These are phyloP conservation scores for Colletes latitarsis DNA, from an alignment of 1,140 invertebrate genomes.

Conservation along the genomic window DNA sequence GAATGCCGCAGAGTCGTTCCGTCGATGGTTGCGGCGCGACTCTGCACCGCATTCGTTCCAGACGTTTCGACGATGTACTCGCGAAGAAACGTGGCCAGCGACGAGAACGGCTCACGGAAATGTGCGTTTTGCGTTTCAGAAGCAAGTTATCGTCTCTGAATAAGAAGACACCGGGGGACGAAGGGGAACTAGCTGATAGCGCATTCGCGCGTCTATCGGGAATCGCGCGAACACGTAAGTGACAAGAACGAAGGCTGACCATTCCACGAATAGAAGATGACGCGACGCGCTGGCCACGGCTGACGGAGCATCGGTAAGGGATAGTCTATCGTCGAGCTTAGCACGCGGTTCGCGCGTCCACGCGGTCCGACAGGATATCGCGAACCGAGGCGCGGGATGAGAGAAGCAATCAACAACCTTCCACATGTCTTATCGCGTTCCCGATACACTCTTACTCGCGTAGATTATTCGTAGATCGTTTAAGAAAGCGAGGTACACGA, in stretches of 20 bases:
- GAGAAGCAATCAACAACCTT: neutral
- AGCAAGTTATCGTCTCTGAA: no score
- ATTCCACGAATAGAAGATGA: conserved; percentile 34
- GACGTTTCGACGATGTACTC: no score
- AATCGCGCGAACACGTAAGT: neutral
- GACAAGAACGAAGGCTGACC: neutral
- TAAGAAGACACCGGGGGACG: no score
- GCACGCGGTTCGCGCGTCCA: no score
- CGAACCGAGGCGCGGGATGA: neutral
- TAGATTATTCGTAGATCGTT: neutral
- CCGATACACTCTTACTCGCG: neutral
- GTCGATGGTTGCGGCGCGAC: no score
- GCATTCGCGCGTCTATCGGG: neutral
- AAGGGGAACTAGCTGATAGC: no score
- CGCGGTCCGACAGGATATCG: neutral
- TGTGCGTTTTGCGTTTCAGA: neutral
- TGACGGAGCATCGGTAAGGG: conserved; percentile 8
- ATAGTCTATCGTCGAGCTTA: neutral
- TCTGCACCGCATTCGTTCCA: no score
- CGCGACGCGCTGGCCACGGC: neutral
- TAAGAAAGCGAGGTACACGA: no score
- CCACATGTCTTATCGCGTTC: neutral
- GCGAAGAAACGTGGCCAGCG: no score
- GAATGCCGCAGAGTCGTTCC: no score
- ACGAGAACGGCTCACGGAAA: no score